Evolutionary conservation across 2,113 vertebrate species (phyloP), one percentile per base, ranked within the genome.

Genomic region (Eudorcas thomsonii): DNA sequence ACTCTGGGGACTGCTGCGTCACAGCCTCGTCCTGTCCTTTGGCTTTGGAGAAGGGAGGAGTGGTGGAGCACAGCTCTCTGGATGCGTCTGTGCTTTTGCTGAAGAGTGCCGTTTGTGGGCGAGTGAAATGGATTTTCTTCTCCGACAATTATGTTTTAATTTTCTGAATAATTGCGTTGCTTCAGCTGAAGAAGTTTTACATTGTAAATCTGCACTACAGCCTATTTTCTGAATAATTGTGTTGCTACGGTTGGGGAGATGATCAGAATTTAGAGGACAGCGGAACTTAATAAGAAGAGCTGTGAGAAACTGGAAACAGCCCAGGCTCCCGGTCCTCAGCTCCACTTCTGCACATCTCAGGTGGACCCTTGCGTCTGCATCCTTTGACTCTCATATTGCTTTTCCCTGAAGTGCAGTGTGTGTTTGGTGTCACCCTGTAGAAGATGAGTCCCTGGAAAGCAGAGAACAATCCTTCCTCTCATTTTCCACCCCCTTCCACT

Each of bases 41-140:
- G 50, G 62, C 48, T 33, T 3, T 1, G 28, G 17, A 45, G n/a
- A 36, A 17, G 4, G 4, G 55, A 39, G 28, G 3, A 2, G 71
- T 43, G 71, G 21, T 36, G 9, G 36, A 7, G 21, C 33, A 13
- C 1, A 2, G 13, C 8, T 13, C 2, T 2, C 0, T 1, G 12
- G 23, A 6, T 0, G 4, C 3, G 0, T n/a, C 5, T 2, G 4
- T 8, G 43, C 36, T 0, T 52, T 19, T 4, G 7, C 43, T 3
- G 10, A 28, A 30, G 88, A 50, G 52, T 7, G 0, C 17, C 57
- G 33, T 16, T 16, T 16, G 2, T 15, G 0, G 0, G 23, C 0
- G 9, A 39, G 8, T 0, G 21, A 17, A 50, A 28, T 11, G 48
- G 50, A 43, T 77, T n/a, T 54, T 8, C 57, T 8, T 36, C 26